Evolutionary conservation across 2,797 vertebrate genomes (phyloP).

Genomic region (Cossypha niveicapilla): DNA sequence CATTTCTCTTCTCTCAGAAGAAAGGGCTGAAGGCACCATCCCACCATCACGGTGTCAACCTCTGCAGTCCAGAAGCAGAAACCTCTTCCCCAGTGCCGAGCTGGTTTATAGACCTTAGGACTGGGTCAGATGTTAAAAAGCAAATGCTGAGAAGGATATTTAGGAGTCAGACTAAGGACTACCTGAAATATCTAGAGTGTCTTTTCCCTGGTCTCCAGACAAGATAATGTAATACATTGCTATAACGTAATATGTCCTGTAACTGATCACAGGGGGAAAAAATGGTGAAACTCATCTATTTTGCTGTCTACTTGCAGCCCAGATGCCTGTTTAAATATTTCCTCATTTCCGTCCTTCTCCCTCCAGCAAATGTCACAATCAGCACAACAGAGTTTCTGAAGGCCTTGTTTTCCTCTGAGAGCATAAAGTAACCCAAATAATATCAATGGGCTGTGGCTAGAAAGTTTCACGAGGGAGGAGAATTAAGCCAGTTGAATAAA

Average conservation of each 20-base stretch:
- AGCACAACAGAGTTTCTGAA: background rate
- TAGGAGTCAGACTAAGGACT: background rate
- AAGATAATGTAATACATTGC: background rate
- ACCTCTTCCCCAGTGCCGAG: background rate
- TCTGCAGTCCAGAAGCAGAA: background rate
- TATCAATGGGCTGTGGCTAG: background rate
- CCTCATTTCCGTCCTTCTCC: background rate
- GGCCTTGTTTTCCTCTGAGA: conserved; percentile 12
- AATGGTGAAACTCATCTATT: background rate
- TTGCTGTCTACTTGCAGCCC: background rate
- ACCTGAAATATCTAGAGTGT: background rate
- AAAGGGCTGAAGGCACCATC: background rate
- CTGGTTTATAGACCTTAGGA: background rate
- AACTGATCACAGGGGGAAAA: background rate
- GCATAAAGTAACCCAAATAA: background rate
- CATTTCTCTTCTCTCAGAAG: background rate
- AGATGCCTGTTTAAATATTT: background rate
- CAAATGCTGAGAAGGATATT: background rate
- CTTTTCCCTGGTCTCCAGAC: background rate
- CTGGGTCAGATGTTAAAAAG: background rate
- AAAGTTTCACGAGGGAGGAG: background rate
- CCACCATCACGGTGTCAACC: background rate
- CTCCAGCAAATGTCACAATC: background rate
- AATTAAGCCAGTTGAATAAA: conserved; percentile 26
- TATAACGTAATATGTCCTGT: background rate